phyloP scores from a whole-genome alignment of 2,888 invertebrate genomes.

The Dolichomitus sp. region DNA sequence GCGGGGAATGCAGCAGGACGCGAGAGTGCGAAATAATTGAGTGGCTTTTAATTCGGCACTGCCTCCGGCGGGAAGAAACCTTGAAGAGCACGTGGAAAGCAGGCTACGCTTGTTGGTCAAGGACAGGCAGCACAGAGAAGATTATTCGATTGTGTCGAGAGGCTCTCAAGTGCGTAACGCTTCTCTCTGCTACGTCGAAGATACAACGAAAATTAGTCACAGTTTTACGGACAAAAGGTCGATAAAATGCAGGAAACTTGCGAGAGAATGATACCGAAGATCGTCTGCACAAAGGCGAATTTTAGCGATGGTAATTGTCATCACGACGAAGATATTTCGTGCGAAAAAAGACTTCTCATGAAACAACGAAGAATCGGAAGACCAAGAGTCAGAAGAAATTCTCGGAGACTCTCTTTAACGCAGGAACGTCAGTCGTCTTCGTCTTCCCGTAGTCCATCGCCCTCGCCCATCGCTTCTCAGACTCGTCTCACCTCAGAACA shows the following conservation, averaged over 20 bases:
- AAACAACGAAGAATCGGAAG: conserved; percentile 67
- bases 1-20: conserved; percentile 7
- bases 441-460: conserved; percentile 83
- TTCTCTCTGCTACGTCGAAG: neutral
- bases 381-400: conserved; percentile 67
- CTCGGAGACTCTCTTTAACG: conserved; percentile 68
- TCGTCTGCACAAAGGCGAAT: conserved; percentile 80
- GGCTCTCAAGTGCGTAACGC: neutral
- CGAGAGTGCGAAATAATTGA: neutral
- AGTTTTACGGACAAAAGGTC: neutral
- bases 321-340: conserved; percentile 64
- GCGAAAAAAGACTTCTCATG: conserved; percentile 70
- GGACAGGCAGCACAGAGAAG: conserved; percentile 31
- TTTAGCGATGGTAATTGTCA: conserved; percentile 71
- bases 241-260: conserved; percentile 77
- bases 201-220: neutral
- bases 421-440: conserved; percentile 78
- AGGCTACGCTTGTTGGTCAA: conserved; percentile 39
- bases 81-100: conserved; percentile 57
- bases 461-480: conserved; percentile 56
- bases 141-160: conserved; percentile 25
- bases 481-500: conserved; percentile 38
- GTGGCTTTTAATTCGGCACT: conserved; percentile 24
- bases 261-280: conserved; percentile 81
- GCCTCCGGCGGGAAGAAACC: neutral